Evolutionary conservation across 1,140 invertebrate species (phyloP), one percentile per base, ranked within the genome.

Genomic region (Dreissena polymorpha): DNA sequence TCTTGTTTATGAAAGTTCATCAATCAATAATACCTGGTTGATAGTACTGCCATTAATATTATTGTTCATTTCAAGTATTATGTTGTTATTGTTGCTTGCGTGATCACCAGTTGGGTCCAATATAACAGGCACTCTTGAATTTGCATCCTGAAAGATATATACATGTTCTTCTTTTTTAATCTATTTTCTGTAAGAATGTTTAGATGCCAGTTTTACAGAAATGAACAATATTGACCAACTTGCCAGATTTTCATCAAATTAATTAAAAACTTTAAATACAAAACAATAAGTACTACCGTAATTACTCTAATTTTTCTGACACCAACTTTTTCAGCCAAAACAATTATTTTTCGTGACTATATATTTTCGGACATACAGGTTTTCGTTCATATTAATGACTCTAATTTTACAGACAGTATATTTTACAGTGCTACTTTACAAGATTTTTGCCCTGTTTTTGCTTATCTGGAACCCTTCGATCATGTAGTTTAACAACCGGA

Each of bases 21-120:
- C 21, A 25, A 68, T 23, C 1, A 10, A 18, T 68, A 39, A 68
- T 74, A 60, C 51, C 55, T 74, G 71, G 63, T 12, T 10, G 25
- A 50, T 21, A 14, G 8, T 29, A 18, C 57, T 53, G 69, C 12
- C 18, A 18, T 14, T 0, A 10, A 49, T 13, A 12, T 57, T 69
- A 21, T 60, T 69, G 67, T 69, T 67, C 1, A 78, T n/a, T 49
- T 63, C 29, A 23, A 29, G 13, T 10, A 10, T n/a, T 21, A 3
- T 78, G 64, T 78, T 69, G 51, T 78, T 78, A 67, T 78, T 78
- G 50, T 77, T 69, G 18, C 27, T 60, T 5, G n/a, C n/a, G 23
- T 69, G n/a, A 39, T 69, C 76, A 57, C 65, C 51, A 21, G 76
- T 25, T 21, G 63, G 16, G 25, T 77, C 64, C 6, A 67, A 67